Evolutionary conservation across 2,888 invertebrate genomes (phyloP).

Genomic region (Osedax fenrisi): DNA sequence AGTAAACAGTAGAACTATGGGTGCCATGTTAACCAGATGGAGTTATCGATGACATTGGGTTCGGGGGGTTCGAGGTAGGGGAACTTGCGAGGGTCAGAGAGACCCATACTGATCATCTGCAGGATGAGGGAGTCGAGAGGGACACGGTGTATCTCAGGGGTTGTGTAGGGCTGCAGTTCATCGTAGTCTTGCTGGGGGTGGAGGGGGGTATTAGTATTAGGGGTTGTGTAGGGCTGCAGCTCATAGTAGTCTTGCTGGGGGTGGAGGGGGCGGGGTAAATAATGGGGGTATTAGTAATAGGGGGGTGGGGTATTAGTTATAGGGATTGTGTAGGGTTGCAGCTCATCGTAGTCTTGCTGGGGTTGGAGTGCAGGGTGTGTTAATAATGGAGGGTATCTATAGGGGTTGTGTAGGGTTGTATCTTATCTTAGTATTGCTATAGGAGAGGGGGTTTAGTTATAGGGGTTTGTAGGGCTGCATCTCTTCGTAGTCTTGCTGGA

Average conservation of each 20-base stretch:
- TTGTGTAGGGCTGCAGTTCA: slow-evolving; percentile 58
- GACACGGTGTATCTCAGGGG: slow-evolving; percentile 83
- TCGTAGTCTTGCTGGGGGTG: slow-evolving; percentile 49
- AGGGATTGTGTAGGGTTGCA: slow-evolving; percentile 65
- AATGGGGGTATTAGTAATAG: slow-evolving; percentile 74
- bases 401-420: slow-evolving; percentile 66
- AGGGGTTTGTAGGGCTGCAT: no score
- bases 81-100: slow-evolving; percentile 74
- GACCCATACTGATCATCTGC: slow-evolving; percentile 77
- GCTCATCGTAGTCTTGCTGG: slow-evolving; percentile 24
- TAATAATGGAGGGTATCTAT: slow-evolving; percentile 85
- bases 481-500: slow-evolving; percentile 58
- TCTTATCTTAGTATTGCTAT: slow-evolving; percentile 61
- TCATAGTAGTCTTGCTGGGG: slow-evolving; percentile 56
- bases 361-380: slow-evolving; percentile 71
- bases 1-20: no score
- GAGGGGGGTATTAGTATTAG: slow-evolving; percentile 84
- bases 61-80: slow-evolving; percentile 90
- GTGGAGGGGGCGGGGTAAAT: slow-evolving; percentile 87
- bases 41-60: slow-evolving; percentile 69
- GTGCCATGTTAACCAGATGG: slow-evolving; percentile 55
- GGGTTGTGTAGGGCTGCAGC: slow-evolving; percentile 63
- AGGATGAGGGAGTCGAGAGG: slow-evolving; percentile 80
- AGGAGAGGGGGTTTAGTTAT: slow-evolving; percentile 75
- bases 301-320: slow-evolving; percentile 80